Base-by-base conservation (phyloP, 2,113 vertebrate species). In the Phrynosoma platyrhinos region DNA sequence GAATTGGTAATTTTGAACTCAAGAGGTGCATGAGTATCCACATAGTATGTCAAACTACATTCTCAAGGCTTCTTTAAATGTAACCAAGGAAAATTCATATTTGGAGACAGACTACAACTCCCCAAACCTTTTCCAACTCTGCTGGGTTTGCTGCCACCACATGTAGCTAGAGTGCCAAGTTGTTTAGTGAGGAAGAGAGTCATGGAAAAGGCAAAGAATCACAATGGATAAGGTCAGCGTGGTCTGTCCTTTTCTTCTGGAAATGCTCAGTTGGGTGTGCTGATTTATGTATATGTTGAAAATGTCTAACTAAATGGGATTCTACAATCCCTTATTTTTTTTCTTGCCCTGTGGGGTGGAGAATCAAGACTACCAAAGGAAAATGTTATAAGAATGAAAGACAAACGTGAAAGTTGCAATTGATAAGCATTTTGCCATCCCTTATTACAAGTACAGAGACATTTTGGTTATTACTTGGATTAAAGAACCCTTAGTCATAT, bases 371-470 rank as follows among this genome's bases (percentile, higher is more conserved):
- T 58, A 62, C n/a, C 25, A 75, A 12, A 71, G 9, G 68, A 81
- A 66, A 64, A 47, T 32, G 30, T 87, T 82, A 72, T 52, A 52
- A 18, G 79, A 10, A 42, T 72, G 72, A 27, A 42, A 62, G 32
- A 62, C 52, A 58, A 80, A 80, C 36, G 74, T 30, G 3, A 68
- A 85, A 77, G n/a, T 53, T 68, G 42, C 68, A 58, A 23, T 21
- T 62, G 47, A 16, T 75, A 82, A 82, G 20, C 36, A 76, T 64
- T 87, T 81, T 32, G 78, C 9, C 30, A 23, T 36, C n/a, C 21
- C 40, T 64, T 80, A 85, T 52, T 79, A 66, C 53, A 89, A 84
- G 78, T 21, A 69, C 32, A 85, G 77, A 21, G 58, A 32, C 36
- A 75, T 72, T 79, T 58, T n/a, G 23, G 30, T 64, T 79, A 42